A percentile compares a stretch with the other conserved stretches of the same genome.
Conservation (phyloP, 2,797 vertebrate genomes). For the Sebastes miniatus region DNA sequence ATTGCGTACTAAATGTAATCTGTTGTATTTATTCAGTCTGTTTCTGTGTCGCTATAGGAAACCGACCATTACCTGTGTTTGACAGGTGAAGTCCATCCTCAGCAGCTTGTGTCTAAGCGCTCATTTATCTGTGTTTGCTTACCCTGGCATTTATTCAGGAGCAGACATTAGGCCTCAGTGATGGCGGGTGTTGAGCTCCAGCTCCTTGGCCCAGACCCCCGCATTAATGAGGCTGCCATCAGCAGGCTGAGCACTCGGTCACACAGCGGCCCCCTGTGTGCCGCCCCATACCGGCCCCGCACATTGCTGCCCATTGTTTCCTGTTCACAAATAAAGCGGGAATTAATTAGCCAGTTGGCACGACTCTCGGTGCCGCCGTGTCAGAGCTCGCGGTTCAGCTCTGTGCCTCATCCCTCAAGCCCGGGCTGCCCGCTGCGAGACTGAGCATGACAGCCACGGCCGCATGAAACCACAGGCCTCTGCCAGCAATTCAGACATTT, state of each 20-base stretch:
- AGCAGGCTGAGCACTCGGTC: conserved; percentile 68
- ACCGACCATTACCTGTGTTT: conserved; percentile 46
- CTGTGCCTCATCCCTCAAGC: conserved; percentile 55
- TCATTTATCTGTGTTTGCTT: conserved; percentile 67
- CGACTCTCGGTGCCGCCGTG: conserved; percentile 51
- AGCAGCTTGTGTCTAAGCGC: conserved; percentile 42
- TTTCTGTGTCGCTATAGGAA: conserved; percentile 14
- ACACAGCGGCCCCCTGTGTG: conserved; percentile 65
- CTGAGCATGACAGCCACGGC: conserved; percentile 34
- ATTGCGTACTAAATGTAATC: background rate
- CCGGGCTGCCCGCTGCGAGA: conserved; percentile 55
- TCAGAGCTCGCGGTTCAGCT: conserved; percentile 62
- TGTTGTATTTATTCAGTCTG: conserved; percentile 7
- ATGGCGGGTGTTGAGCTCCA: conserved; percentile 70
- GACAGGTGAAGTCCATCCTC: conserved; percentile 60
- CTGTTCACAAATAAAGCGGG: conserved; percentile 75
- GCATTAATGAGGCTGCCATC: conserved; percentile 79
- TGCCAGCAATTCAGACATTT: conserved; percentile 61
- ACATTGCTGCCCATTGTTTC: conserved; percentile 76
- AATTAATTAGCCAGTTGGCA: conserved; percentile 80
- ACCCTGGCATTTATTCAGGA: conserved; percentile 68
- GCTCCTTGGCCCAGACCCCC: conserved; percentile 72
- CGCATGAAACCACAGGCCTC: conserved; percentile 44
- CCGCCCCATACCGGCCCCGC: conserved; percentile 57
- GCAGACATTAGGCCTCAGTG: conserved; percentile 67